A percentile compares a stretch with the other conserved stretches of the same genome.
Conservation (phyloP, 2,797 vertebrate genomes). For the Melanotaenia pygmaea region DNA sequence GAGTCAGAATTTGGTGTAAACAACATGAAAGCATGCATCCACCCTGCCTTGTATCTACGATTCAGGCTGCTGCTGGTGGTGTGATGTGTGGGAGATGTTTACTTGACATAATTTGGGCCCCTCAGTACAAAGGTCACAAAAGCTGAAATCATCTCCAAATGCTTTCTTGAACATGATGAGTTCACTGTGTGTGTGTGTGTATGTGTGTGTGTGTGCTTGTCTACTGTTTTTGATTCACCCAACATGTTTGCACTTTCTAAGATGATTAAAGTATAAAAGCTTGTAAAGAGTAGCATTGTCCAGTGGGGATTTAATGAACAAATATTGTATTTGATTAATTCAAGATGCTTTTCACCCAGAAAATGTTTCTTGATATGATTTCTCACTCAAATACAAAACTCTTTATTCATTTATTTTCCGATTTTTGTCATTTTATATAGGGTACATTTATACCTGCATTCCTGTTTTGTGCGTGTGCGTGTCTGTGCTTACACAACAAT, state of each 20-base stretch:
- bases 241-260: not conserved
- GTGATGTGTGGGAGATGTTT: not conserved
- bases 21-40: not conserved
- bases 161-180: not conserved
- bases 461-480: not conserved
- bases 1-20: not conserved
- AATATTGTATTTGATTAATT: no score
- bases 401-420: not conserved
- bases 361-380: not conserved
- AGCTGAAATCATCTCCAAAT: not conserved
- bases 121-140: not conserved
- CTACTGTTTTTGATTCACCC: no score
- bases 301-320: no score
- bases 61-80: not conserved
- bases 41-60: not conserved
- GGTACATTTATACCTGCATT: not conserved
- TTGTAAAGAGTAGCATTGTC: not conserved
- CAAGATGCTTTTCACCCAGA: not conserved
- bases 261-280: not conserved
- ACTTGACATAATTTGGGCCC: not conserved
- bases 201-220: no score
- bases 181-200: no score
- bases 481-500: not conserved
- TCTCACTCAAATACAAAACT: not conserved
- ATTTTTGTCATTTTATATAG: not conserved